A percentile compares a stretch with the other conserved stretches of the same genome.
Evolutionary conservation across 2,888 invertebrate species (phyloP).

Genomic region (Diarsia rubi): DNA sequence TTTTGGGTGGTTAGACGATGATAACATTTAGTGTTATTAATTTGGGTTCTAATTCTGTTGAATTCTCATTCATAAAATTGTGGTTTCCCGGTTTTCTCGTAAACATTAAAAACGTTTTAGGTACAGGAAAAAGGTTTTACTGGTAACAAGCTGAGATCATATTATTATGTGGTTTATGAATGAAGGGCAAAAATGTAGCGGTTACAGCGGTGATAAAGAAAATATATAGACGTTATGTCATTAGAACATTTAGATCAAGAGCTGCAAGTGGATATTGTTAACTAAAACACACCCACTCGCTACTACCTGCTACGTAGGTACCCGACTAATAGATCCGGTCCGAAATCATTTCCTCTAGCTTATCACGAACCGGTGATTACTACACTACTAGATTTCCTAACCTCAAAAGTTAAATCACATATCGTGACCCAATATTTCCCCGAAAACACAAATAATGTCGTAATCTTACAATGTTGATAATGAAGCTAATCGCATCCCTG

Average conservation of each 20-base stretch:
- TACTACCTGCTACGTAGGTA: slow-evolving; percentile 26
- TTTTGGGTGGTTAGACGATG: not conserved
- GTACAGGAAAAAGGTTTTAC: slow-evolving; percentile 14
- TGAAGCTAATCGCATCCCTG: slow-evolving; percentile 74
- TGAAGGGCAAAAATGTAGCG: slow-evolving; percentile 8
- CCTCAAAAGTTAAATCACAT: slow-evolving; percentile 61
- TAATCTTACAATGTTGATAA: slow-evolving; percentile 65
- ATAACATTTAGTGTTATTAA: slow-evolving; percentile 17
- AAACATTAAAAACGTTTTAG: slow-evolving; percentile 2
- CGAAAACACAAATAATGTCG: slow-evolving; percentile 56
- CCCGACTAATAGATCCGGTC: slow-evolving; percentile 64
- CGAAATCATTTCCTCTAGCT: slow-evolving; percentile 70
- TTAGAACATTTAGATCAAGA: slow-evolving; percentile 35
- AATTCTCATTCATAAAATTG: not conserved
- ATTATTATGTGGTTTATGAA: slow-evolving; percentile 12
- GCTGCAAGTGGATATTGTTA: slow-evolving; percentile 28
- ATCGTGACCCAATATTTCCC: slow-evolving; percentile 68
- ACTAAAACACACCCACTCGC: slow-evolving; percentile 30
- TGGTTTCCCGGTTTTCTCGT: not conserved
- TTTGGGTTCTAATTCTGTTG: slow-evolving; percentile 16
- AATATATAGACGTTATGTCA: slow-evolving; percentile 46
- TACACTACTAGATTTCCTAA: slow-evolving; percentile 61
- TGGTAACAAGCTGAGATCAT: not conserved
- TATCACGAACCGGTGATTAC: slow-evolving; percentile 65
- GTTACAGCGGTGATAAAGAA: slow-evolving; percentile 12